Conservation (phyloP, 2,888 invertebrate species). For the Rotaria socialis region DNA sequence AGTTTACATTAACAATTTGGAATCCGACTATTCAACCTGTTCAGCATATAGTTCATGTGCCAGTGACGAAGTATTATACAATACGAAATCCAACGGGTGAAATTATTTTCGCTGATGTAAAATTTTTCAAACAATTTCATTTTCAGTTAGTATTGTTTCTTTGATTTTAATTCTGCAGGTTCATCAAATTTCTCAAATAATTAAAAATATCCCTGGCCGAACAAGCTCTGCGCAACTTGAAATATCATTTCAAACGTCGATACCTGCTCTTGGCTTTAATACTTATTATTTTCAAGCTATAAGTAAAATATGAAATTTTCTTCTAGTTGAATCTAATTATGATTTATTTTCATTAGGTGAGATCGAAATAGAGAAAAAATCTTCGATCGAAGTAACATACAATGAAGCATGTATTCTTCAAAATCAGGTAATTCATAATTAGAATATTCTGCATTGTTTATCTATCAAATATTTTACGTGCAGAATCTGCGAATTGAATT, state of each 20-base stretch:
- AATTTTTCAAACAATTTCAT: neutral
- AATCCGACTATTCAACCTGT: constrained; percentile 71
- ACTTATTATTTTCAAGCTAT: constrained; percentile 21
- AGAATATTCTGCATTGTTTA: neutral
- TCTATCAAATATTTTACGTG: neutral
- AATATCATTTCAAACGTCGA: constrained; percentile 68
- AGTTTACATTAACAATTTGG: constrained; percentile 72
- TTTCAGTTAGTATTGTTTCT: neutral
- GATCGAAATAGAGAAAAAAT: neutral
- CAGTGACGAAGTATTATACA: constrained; percentile 63
- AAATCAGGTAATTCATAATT: neutral
- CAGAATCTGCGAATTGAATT: neutral
- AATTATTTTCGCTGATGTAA: constrained; percentile 51
- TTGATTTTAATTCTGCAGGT: neutral
- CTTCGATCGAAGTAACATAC: neutral
- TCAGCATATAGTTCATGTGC: constrained; percentile 62
- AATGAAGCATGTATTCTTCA: constrained; percentile 29
- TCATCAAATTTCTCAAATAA: constrained; percentile 61
- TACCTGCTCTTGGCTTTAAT: constrained; percentile 30
- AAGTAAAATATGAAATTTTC: neutral
- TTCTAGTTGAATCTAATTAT: neutral
- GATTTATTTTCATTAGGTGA: neutral
- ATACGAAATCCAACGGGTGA: constrained; percentile 66
- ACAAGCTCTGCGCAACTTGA: constrained; percentile 67
- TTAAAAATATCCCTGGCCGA: constrained; percentile 59